Conservation (phyloP, 2,888 invertebrate species). For the Oscheius sp. region DNA sequence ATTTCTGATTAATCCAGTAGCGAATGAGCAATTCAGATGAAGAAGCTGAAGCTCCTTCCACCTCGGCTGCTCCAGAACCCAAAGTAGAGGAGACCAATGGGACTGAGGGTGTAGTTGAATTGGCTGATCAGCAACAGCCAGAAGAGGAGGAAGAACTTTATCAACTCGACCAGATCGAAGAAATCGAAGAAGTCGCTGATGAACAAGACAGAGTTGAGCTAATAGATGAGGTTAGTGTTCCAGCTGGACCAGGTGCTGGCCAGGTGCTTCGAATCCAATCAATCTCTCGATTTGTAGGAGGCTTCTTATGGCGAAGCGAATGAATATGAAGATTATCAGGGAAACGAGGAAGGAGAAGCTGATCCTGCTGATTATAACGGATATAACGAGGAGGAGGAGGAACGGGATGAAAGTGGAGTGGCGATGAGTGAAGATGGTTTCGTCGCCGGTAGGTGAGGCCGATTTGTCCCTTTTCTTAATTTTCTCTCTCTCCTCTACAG, state of each 20-base stretch:
- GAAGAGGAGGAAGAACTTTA: neutral
- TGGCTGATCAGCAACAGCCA: neutral
- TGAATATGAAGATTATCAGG: neutral
- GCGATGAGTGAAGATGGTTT: conserved; percentile 19
- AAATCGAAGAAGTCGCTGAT: neutral
- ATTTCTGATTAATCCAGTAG: neutral
- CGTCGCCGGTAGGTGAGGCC: conserved; percentile 30
- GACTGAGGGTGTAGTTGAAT: neutral
- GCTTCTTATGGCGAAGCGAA: too few species aligned
- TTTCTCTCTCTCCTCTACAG: too few species aligned
- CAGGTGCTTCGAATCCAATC: too few species aligned
- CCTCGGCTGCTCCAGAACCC: neutral
- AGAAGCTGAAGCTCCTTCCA: conserved; percentile 17
- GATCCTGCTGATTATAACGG: too few species aligned
- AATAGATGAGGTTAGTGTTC: too few species aligned
- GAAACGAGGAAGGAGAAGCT: neutral
- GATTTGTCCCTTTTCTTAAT: neutral
- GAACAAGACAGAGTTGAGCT: neutral
- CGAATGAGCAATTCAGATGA: conserved; percentile 7
- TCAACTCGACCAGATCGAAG: neutral
- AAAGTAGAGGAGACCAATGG: conserved; percentile 7
- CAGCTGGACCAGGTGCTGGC: too few species aligned
- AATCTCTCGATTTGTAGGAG: too few species aligned
- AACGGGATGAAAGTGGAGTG: neutral
- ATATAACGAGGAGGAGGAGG: neutral